Base-by-base conservation (phyloP, 2,113 vertebrate species). In the Sinocyclocheilus maitianheensis region DNA sequence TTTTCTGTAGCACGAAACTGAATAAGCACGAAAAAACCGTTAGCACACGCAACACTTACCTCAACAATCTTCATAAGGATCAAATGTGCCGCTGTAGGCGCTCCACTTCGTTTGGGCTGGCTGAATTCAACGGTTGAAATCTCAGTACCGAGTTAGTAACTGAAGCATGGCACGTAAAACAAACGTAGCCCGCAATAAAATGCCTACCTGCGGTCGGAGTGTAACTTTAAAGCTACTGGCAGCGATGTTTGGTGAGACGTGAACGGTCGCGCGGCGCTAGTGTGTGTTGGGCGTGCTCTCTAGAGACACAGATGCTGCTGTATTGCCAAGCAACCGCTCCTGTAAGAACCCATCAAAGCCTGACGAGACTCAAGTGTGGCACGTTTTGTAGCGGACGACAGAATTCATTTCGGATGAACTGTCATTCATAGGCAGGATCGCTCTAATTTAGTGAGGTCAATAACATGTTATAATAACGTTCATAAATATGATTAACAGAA, bases 311-410 rank as follows among this genome's bases (percentile, higher is more conserved):
- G 65, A 75, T 84, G 84, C 58, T 83, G 85, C 85, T 83, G 46
- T 77, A 89, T 87, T 89, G 88, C 88, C 88, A 87, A 83, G 88
- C 88, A 89, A 89, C 88, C 67, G 79, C 86, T 74, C 10, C 62
- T 72, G 63, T 58, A 78, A 87, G 48, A 85, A 77, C 81, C 75
- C 40, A 11, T n/a, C 67, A 51, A 72, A 55, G 74, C 67, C 75
- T 81, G 63, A 53, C 71, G 69, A 63, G 4, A 30, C 40, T 48
- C 46, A 48, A 48, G 46, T 48, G n/a, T 51, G 82, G 13, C 62
- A 51, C 18, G 58, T 30, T 24, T 24, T 62, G 18, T 74, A 72
- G 18, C 24, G 20, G 22, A 14, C 51, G 16, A 5, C 18, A 18
- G 10, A 12, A 46, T 48, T 51, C 14, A 26, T n/a, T 4, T 40